phyloP scores from a whole-genome alignment of 2,797 vertebrate genomes.

The Mus minutoides region DNA sequence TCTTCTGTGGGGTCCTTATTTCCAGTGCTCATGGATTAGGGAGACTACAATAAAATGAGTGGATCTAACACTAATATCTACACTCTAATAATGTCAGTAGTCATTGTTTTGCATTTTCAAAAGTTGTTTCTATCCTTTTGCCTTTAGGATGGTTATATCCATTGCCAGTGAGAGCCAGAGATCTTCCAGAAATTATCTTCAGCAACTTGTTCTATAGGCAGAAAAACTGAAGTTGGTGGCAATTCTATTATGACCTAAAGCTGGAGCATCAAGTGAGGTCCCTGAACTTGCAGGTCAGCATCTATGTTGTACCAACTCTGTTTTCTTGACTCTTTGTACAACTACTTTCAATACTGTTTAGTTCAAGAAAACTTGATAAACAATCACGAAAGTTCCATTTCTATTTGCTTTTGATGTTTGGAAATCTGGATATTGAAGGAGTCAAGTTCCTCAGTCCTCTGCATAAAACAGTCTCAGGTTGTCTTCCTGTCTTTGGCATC shows the following conservation, averaged over 20 bases:
- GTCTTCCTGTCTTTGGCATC: not conserved
- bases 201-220: not conserved
- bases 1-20: not conserved
- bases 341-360: not conserved
- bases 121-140: conserved; percentile 1
- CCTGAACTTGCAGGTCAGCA: not conserved
- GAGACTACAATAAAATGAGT: not conserved
- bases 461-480: not conserved
- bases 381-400: not conserved
- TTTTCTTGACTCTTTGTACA: not conserved
- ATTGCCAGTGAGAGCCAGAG: not conserved
- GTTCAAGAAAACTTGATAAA: not conserved
- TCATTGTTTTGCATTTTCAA: not conserved
- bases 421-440: not conserved
- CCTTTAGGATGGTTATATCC: not conserved
- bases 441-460: not conserved
- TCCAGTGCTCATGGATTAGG: not conserved
- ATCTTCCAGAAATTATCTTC: not conserved
- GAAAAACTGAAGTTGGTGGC: not conserved
- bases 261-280: not conserved
- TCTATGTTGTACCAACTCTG: not conserved
- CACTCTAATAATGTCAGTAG: not conserved
- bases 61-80: not conserved
- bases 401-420: not conserved
- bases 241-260: not conserved